Percentiles rank a stretch among this genome's conserved stretches.
These are phyloP conservation scores for Ridgeia piscesae DNA, from an alignment of 1,140 invertebrate species.

Conservation along the genomic window DNA sequence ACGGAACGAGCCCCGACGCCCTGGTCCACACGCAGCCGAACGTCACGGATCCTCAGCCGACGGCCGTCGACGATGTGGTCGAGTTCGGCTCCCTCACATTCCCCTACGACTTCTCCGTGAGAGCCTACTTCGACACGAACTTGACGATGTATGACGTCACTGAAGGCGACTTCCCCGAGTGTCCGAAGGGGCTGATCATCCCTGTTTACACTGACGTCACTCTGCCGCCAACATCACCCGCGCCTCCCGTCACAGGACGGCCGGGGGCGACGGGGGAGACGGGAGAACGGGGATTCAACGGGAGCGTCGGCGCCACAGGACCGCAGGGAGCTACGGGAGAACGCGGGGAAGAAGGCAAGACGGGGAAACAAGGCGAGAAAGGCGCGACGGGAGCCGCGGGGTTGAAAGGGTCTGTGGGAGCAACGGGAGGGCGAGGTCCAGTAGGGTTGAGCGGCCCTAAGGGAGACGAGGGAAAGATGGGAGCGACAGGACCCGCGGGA, in stretches of 20 bases:
- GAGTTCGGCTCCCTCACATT: slow-evolving; percentile 15
- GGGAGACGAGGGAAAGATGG: not conserved
- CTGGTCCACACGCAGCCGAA: slow-evolving; percentile 6
- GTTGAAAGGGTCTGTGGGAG: not conserved
- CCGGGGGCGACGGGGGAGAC: slow-evolving; percentile 15
- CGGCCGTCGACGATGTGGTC: not conserved
- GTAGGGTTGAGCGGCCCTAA: not conserved
- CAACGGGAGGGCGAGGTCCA: not conserved
- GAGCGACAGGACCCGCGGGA: not conserved
- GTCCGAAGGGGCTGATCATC: slow-evolving; percentile 7
- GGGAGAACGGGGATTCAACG: not conserved
- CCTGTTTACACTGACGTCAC: not conserved
- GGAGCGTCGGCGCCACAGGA: slow-evolving; percentile 6
- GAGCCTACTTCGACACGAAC: slow-evolving; percentile 22
- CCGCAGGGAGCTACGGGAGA: not conserved
- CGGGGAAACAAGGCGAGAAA: not conserved
- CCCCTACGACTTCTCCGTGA: slow-evolving; percentile 24
- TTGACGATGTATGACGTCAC: slow-evolving; percentile 4
- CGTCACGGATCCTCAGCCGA: not conserved
- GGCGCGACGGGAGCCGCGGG: slow-evolving; percentile 1
- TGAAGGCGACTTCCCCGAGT: slow-evolving; percentile 6
- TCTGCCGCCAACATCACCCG: not conserved
- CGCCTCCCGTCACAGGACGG: slow-evolving; percentile 9
- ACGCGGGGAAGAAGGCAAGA: slow-evolving; percentile 1
- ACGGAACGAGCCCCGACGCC: not conserved